Conservation (phyloP, 2,113 vertebrate species). For the Pygoscelis adeliae region DNA sequence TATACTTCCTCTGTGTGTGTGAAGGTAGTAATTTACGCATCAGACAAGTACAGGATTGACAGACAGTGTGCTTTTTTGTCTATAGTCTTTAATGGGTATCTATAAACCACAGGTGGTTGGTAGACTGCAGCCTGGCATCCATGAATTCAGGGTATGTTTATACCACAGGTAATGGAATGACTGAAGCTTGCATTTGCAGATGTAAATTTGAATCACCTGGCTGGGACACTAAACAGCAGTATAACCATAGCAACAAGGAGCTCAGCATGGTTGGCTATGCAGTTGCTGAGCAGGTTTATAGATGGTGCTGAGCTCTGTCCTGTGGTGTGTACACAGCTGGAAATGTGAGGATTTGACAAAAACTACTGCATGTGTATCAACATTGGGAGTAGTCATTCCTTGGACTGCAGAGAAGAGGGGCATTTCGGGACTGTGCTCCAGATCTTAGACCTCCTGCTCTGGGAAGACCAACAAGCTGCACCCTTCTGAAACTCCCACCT, state of each 20-base stretch:
- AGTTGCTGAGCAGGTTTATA: background rate
- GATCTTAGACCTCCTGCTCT: background rate
- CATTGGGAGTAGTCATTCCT: background rate
- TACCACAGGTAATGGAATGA: background rate
- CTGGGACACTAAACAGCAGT: background rate
- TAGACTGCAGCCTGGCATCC: background rate
- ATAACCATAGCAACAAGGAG: background rate
- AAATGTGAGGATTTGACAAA: background rate
- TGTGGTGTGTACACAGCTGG: no score
- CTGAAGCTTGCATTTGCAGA: background rate
- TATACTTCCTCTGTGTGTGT: background rate
- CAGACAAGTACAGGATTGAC: background rate
- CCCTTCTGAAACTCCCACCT: background rate
- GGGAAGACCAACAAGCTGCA: background rate
- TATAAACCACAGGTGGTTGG: background rate
- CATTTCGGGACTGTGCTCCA: background rate
- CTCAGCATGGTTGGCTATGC: background rate
- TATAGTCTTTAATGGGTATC: background rate
- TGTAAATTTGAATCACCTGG: background rate
- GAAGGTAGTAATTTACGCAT: background rate
- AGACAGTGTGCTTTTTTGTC: background rate
- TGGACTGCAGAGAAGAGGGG: background rate
- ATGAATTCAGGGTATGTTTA: background rate
- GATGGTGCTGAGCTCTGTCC: background rate
- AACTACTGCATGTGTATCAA: background rate